phyloP scores from a whole-genome alignment of 2,113 vertebrate species.

The Stictonetta naevosa region DNA sequence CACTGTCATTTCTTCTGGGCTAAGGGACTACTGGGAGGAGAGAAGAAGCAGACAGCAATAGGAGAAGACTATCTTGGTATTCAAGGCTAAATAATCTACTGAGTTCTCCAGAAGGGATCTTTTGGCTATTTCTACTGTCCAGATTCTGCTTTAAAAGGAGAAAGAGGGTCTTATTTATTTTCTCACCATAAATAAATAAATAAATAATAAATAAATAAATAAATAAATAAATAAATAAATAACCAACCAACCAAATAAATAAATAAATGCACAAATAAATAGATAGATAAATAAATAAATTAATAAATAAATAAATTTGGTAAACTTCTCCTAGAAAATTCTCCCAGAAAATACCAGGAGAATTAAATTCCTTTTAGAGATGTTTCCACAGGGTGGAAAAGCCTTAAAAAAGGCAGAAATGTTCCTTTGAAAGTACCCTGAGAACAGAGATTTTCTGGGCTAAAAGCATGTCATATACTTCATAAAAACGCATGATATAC shows the following conservation, averaged over 20 bases:
- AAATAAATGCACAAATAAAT: no score
- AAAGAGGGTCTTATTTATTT: neutral
- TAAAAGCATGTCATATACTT: neutral
- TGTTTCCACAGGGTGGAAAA: neutral
- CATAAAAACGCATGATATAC: neutral
- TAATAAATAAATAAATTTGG: no score
- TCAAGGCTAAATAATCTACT: neutral
- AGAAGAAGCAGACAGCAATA: neutral
- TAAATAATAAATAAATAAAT: no score
- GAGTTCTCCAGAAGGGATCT: neutral
- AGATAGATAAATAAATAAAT: no score
- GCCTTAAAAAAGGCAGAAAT: neutral
- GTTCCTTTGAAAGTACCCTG: neutral
- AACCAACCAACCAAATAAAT: no score
- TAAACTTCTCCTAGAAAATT: no score
- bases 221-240: no score
- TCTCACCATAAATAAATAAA: neutral
- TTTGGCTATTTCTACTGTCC: neutral
- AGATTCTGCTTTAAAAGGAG: neutral
- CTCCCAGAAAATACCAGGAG: neutral
- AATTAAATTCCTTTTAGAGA: neutral
- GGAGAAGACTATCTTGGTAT: neutral
- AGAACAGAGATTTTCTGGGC: neutral
- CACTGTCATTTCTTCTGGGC: slow-evolving; percentile 39
- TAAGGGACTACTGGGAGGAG: neutral